A percentile compares a stretch with the other conserved stretches of the same genome.
Evolutionary conservation across 2,888 invertebrate species (phyloP).

Genomic region (Theodoxus fluviatilis): DNA sequence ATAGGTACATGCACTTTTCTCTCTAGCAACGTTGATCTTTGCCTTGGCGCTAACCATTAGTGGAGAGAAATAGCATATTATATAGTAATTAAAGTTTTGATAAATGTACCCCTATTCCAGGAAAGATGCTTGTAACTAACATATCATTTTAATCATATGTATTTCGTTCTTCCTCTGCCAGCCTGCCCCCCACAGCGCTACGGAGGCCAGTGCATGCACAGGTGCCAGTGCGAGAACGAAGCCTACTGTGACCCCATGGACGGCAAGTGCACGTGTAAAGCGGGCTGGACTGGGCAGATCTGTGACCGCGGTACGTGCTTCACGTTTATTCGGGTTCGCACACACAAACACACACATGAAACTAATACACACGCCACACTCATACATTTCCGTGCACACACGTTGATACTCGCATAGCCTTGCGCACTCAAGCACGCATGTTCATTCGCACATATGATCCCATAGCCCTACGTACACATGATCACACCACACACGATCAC

Average conservation of each 20-base stretch:
- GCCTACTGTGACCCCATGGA: slow-evolving; percentile 90
- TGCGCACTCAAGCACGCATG: not conserved
- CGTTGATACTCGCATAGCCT: not conserved
- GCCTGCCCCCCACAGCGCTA: slow-evolving; percentile 71
- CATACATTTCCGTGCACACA: slow-evolving; percentile 1
- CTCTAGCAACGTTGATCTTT: too few relatives aligned
- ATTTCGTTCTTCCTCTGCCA: slow-evolving; percentile 33
- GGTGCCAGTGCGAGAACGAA: slow-evolving; percentile 61
- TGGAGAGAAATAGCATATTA: too few relatives aligned
- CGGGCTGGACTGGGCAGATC: slow-evolving; percentile 56
- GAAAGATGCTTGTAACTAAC: not conserved
- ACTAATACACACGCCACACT: too few relatives aligned
- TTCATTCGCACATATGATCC: too few relatives aligned
- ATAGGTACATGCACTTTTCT: too few relatives aligned
- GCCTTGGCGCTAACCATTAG: too few relatives aligned
- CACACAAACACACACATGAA: too few relatives aligned
- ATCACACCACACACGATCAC: too few relatives aligned
- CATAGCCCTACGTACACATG: too few relatives aligned
- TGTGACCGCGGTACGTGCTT: slow-evolving; percentile 57
- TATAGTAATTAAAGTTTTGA: too few relatives aligned
- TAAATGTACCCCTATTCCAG: too few relatives aligned
- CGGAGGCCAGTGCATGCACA: slow-evolving; percentile 69
- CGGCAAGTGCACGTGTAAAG: slow-evolving; percentile 69
- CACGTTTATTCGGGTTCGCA: not conserved
- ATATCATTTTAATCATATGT: too few relatives aligned